These are phyloP conservation scores for Chelonoidis abingdonii DNA, from an alignment of 2,113 vertebrate species.

Conservation along the genomic window DNA sequence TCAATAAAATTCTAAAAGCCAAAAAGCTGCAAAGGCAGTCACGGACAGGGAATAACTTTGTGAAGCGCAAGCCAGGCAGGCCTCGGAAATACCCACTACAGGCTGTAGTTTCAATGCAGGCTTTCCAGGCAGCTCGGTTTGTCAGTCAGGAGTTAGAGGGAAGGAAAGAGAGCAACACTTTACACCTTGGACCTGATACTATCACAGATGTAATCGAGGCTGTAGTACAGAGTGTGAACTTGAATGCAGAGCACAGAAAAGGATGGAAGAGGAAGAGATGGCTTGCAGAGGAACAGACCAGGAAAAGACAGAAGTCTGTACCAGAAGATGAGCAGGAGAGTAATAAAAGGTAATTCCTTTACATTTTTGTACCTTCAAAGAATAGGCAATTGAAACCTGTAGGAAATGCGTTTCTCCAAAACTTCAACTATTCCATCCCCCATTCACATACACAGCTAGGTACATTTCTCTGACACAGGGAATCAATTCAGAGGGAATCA, in stretches of 20 bases:
- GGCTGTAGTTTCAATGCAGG: slow-evolving; percentile 77
- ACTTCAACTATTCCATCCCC: no score
- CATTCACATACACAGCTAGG: background rate
- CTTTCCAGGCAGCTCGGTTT: slow-evolving; percentile 68
- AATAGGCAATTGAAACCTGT: background rate
- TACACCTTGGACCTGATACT: slow-evolving; percentile 72
- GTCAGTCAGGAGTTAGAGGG: slow-evolving; percentile 65
- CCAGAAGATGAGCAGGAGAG: slow-evolving; percentile 76
- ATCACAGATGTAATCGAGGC: slow-evolving; percentile 85
- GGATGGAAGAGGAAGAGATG: slow-evolving; percentile 89
- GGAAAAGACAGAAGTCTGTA: slow-evolving; percentile 74
- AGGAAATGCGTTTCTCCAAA: fast-evolving
- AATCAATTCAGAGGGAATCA: background rate
- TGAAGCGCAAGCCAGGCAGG: slow-evolving; percentile 91
- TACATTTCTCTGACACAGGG: fast-evolving
- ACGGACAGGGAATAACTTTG: slow-evolving; percentile 85
- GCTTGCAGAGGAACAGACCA: slow-evolving; percentile 76
- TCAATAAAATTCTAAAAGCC: slow-evolving; percentile 87
- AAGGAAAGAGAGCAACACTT: slow-evolving; percentile 52
- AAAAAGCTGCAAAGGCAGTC: slow-evolving; percentile 85
- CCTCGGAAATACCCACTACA: slow-evolving; percentile 90
- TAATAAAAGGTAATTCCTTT: slow-evolving; percentile 75
- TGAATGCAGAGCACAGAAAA: slow-evolving; percentile 82
- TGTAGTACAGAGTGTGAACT: slow-evolving; percentile 84
- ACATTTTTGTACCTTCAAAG: fast-evolving